Base-by-base conservation (phyloP, 2,797 vertebrate species). In the Onychomys leucogaster region DNA sequence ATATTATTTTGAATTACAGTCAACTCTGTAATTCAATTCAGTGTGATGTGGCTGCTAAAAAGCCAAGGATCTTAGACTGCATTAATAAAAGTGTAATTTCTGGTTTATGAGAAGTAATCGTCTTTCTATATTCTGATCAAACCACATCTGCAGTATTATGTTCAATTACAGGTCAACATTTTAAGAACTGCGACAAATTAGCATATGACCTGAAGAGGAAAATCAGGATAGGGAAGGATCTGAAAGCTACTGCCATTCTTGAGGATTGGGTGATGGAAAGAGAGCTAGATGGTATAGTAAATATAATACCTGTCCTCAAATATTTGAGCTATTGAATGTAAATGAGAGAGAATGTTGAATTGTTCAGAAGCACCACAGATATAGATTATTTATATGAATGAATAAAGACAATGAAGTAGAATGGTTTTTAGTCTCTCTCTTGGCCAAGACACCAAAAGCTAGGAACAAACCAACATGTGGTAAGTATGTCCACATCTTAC, bases 1-100 rank as follows among this genome's bases (percentile, higher is more conserved):
- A 97, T 95, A 98, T 98, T 98, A 98, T 96, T 98, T 94, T 98
- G 97, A 97, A 98, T 98, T 97, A 97, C 84, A 97, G 94, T 98
- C 96, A 97, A 96, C 94, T 97, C 96, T 96, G 94, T 96, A 97
- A 98, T 97, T 97, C 97, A 97, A 98, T 97, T 97, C 97, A 95
- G 86, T 96, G 96, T 96, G 94, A 97, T 96, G 89, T 97, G 96
- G 94, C 95, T 96, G 94, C 97, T 95, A 96, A 98, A 96, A 97
- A 97, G 95, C 96, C 95, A 96, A 97, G 94, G 90, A 95, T 97
- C 96, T 95, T 96, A 90, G 94, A 95, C 95, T 96, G 94, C 92
- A 89, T 98, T 98, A 97, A 97, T 97, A 91, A 97, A 98, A 97
- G 89, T 93, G 73, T 97, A 98, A 98, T 98, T 98, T 97, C 96